These are phyloP conservation scores for Aromia moschata DNA, from an alignment of 2,888 invertebrate genomes.

Conservation along the genomic window DNA sequence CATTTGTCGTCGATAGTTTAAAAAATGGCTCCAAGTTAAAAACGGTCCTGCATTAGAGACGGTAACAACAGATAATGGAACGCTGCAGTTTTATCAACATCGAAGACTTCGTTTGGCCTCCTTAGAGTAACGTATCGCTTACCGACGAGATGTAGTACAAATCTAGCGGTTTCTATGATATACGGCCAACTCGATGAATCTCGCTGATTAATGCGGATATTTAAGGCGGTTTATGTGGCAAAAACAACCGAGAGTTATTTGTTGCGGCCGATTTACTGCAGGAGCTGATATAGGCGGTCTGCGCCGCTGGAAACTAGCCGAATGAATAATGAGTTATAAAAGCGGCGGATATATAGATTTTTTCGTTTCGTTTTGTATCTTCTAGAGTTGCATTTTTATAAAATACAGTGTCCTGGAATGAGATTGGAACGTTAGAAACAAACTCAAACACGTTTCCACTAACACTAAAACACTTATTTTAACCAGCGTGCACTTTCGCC, in stretches of 20 bases:
- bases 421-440: too few relatives aligned
- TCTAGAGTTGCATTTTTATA: too few relatives aligned
- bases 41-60: too few relatives aligned
- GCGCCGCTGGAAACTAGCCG: constrained; percentile 1
- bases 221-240: constrained; percentile 27
- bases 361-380: too few relatives aligned
- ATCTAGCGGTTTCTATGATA: constrained; percentile 31
- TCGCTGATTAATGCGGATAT: constrained; percentile 35
- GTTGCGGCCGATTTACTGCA: constrained; percentile 9
- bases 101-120: neutral
- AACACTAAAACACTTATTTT: too few relatives aligned
- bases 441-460: too few relatives aligned
- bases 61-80: neutral
- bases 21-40: too few relatives aligned
- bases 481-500: too few relatives aligned
- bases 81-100: neutral
- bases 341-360: too few relatives aligned
- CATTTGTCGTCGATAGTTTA: too few relatives aligned
- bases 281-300: neutral
- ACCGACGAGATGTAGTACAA: neutral
- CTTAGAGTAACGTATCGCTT: neutral
- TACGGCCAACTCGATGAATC: constrained; percentile 30
- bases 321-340: too few relatives aligned
- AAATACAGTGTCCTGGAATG: too few relatives aligned
- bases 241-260: constrained; percentile 15